phyloP scores from a whole-genome alignment of 2,888 invertebrate genomes.

The Phortica okadai region DNA sequence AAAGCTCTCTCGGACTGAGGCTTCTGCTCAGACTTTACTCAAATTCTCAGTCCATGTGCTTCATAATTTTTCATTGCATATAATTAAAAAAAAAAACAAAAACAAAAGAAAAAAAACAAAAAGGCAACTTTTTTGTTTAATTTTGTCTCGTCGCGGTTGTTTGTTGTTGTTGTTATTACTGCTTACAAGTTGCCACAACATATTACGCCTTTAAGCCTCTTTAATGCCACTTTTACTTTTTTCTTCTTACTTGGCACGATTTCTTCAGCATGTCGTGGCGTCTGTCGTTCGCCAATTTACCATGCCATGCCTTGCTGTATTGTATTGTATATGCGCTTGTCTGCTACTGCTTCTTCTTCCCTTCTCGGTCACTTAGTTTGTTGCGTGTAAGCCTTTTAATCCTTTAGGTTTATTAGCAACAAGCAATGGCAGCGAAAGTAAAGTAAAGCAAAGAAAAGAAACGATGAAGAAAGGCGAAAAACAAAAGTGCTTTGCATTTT shows the following conservation, averaged over 20 bases:
- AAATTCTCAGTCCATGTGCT: conserved; percentile 61
- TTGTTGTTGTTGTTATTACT: conserved; percentile 46
- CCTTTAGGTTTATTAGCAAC: conserved; percentile 46
- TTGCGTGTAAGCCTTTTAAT: conserved; percentile 53
- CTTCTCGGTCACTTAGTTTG: neutral
- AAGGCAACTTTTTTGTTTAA: conserved; percentile 27
- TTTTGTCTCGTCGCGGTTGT: conserved; percentile 31
- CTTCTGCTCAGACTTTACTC: conserved; percentile 48
- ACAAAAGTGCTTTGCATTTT: too few species aligned
- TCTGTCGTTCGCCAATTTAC: neutral
- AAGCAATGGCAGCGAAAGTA: conserved; percentile 42
- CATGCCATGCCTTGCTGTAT: neutral
- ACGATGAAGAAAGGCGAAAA: neutral
- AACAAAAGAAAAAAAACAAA: conserved; percentile 48
- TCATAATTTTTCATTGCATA: conserved; percentile 52
- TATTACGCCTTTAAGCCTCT: conserved; percentile 63
- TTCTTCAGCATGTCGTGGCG: neutral
- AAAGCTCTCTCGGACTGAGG: conserved; percentile 13
- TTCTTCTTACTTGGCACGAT: conserved; percentile 40
- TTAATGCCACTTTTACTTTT: conserved; percentile 61
- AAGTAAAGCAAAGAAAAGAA: conserved; percentile 16
- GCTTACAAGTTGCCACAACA: conserved; percentile 54
- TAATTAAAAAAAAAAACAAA: conserved; percentile 58
- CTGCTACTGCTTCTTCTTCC: neutral
- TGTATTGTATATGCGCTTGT: neutral